Evolutionary conservation across 2,113 vertebrate species (phyloP).

Genomic region (Podilymbus podiceps): DNA sequence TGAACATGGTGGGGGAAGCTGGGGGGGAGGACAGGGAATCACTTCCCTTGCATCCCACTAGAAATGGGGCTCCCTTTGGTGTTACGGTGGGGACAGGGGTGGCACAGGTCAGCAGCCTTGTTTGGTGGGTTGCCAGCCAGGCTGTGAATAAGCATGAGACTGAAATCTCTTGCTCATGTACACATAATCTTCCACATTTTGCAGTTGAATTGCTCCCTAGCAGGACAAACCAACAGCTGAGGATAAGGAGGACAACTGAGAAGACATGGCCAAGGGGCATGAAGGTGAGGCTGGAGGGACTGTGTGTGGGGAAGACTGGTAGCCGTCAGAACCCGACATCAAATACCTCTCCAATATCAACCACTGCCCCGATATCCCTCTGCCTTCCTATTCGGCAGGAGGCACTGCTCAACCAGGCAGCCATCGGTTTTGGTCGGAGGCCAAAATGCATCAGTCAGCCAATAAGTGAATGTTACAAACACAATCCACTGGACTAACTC

Average conservation of each 20-base stretch:
- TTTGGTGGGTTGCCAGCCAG: neutral
- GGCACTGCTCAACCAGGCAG: neutral
- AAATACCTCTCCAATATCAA: neutral
- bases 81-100: rapidly evolving
- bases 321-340: neutral
- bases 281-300: neutral
- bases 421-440: neutral
- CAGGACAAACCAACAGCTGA: neutral
- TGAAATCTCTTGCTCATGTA: neutral
- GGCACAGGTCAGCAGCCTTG: neutral
- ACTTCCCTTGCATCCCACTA: rapidly evolving
- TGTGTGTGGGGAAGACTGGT: neutral
- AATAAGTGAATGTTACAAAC: conserved; percentile 40
- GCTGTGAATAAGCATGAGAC: neutral
- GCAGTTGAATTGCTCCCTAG: neutral
- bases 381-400: neutral
- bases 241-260: neutral
- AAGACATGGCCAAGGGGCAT: neutral
- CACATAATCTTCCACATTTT: neutral
- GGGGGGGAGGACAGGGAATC: neutral
- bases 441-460: conserved; percentile 40
- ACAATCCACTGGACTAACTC: conserved; percentile 60
- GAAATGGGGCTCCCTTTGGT: neutral
- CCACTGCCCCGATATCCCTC: neutral
- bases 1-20: rapidly evolving